A percentile compares a stretch with the other conserved stretches of the same genome.
Conservation (phyloP, 2,113 vertebrate genomes). For the Sprattus sprattus region DNA sequence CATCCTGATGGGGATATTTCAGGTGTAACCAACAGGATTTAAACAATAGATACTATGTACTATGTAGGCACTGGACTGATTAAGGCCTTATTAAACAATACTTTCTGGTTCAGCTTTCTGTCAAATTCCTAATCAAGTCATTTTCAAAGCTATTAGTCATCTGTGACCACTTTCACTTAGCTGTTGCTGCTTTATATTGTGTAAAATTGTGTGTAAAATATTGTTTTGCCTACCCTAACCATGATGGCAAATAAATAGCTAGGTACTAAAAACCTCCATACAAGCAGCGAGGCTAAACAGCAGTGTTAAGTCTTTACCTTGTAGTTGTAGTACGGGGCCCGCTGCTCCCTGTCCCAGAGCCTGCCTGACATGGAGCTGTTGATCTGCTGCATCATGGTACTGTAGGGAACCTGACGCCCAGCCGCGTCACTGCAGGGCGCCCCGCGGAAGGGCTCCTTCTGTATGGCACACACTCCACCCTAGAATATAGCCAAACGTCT, state of each 20-base stretch:
- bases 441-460: constrained; percentile 83
- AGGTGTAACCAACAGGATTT: no score
- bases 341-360: constrained; percentile 82
- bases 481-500: constrained; percentile 43
- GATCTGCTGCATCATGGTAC: constrained; percentile 81
- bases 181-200: no score
- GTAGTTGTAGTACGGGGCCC: constrained; percentile 88
- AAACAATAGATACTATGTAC: no score
- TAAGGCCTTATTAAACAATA: neutral
- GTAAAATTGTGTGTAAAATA: no score
- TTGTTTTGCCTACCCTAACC: no score
- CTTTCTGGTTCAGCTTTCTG: neutral
- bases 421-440: constrained; percentile 91
- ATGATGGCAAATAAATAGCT: no score
- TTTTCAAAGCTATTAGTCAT: neutral
- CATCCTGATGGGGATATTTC: constrained; percentile 65
- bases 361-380: constrained; percentile 79
- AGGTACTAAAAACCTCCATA: no score
- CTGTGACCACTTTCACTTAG: neutral
- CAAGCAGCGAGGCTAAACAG: no score
- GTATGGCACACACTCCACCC: constrained; percentile 79
- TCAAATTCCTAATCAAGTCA: neutral
- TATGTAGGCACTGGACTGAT: neutral
- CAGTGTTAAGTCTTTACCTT: constrained; percentile 63
- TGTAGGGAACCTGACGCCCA: constrained; percentile 82